These are phyloP conservation scores for Plectus sambesii DNA, from an alignment of 1,140 invertebrate species.

Conservation along the genomic window DNA sequence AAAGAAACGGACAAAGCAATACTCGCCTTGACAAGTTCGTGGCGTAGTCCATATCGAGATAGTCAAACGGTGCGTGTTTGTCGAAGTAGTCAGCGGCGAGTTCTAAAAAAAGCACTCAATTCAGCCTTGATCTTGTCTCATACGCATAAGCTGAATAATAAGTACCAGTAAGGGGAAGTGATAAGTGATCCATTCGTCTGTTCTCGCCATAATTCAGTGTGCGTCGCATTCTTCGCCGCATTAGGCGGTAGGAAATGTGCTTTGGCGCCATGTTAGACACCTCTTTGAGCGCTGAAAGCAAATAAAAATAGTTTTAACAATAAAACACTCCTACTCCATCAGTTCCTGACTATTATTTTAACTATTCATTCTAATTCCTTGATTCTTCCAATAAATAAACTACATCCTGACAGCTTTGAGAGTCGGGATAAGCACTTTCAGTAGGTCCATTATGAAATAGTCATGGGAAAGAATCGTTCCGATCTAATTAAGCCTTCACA, in stretches of 20 bases:
- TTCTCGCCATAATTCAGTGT: constrained; percentile 30
- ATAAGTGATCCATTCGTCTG: constrained; percentile 21
- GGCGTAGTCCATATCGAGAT: constrained; percentile 27
- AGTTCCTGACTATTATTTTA: too few relatives aligned
- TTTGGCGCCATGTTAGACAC: constrained; percentile 35
- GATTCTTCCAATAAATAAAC: too few relatives aligned
- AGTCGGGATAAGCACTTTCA: too few relatives aligned
- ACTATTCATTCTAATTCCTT: too few relatives aligned
- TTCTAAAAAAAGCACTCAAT: constrained; percentile 26
- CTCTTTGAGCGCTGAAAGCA: too few relatives aligned
- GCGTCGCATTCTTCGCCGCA: constrained; percentile 28
- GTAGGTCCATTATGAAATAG: too few relatives aligned
- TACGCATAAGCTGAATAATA: constrained; percentile 1
- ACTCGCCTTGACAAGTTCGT: constrained; percentile 6
- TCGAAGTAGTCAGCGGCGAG: constrained; percentile 38
- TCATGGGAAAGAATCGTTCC: too few relatives aligned
- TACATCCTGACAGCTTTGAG: too few relatives aligned
- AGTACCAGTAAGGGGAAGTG: constrained; percentile 28
- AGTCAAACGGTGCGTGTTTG: constrained; percentile 25
- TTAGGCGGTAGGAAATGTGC: constrained; percentile 23
- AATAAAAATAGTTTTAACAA: too few relatives aligned
- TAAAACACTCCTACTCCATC: too few relatives aligned
- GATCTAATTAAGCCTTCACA: too few relatives aligned
- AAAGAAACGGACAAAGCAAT: constrained; percentile 11
- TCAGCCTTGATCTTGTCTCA: background rate